phyloP scores from a whole-genome alignment of 53 echinoderm and acorn worm species.

The Patiria pectinifera region DNA sequence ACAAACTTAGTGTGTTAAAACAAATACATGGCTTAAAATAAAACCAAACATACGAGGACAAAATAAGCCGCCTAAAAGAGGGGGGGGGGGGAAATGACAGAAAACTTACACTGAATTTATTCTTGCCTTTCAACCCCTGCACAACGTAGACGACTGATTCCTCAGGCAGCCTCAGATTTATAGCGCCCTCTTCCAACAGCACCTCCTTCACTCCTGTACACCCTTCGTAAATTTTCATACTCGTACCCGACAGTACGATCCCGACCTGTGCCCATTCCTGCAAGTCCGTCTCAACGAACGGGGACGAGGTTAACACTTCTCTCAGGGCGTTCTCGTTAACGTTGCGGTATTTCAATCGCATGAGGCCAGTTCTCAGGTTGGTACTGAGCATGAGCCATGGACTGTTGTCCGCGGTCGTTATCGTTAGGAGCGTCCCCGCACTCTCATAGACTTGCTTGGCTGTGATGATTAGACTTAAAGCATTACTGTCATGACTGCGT shows the following conservation, averaged over 20 bases:
- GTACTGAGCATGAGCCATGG: constrained; percentile 73
- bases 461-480: constrained; percentile 67
- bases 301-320: constrained; percentile 71
- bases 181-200: constrained; percentile 58
- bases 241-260: constrained; percentile 68
- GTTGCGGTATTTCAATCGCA: constrained; percentile 66
- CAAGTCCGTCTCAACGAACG: constrained; percentile 60
- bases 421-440: constrained; percentile 77
- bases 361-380: constrained; percentile 64
- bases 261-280: constrained; percentile 70
- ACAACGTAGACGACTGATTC: constrained; percentile 60
- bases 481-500: constrained; percentile 24
- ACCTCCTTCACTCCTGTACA: constrained; percentile 59
- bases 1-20: neutral
- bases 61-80: too few relatives aligned
- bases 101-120: constrained; percentile 92
- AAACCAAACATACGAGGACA: too few relatives aligned
- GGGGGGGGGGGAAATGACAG: neutral
- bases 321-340: constrained; percentile 42
- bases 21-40: too few relatives aligned
- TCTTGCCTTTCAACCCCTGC: constrained; percentile 75
- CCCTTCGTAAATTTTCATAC: constrained; percentile 62
- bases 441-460: constrained; percentile 76
- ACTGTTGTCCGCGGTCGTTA: constrained; percentile 73
- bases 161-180: constrained; percentile 65